Evolutionary conservation across 2,797 vertebrate species (phyloP).

Genomic region (Premnoplex brunnescens): DNA sequence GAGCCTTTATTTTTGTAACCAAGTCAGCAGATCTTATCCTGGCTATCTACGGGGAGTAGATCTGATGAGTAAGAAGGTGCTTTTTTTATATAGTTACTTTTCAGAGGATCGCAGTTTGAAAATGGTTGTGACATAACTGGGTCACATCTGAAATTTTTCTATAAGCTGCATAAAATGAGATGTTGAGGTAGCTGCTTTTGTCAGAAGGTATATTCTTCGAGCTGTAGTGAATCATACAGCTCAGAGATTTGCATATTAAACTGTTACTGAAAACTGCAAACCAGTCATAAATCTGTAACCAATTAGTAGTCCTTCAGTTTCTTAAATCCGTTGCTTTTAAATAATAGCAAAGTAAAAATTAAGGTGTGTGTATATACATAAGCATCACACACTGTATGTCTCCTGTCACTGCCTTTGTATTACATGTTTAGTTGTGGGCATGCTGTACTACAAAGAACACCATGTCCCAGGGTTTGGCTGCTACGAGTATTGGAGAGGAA

Average conservation of each 20-base stretch:
- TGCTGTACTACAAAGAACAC: background rate
- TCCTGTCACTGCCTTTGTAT: background rate
- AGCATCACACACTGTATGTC: background rate
- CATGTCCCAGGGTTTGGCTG: background rate
- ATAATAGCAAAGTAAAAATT: background rate
- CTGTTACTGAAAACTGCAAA: background rate
- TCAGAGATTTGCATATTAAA: background rate
- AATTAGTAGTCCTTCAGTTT: background rate
- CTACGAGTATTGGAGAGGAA: background rate
- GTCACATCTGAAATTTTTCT: slow-evolving; percentile 57
- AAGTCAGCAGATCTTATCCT: slow-evolving; percentile 59
- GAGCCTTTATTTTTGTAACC: slow-evolving; percentile 47
- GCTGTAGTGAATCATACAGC: slow-evolving; percentile 8
- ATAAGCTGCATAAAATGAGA: slow-evolving; percentile 54
- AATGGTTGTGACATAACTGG: slow-evolving; percentile 63
- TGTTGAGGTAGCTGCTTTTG: slow-evolving; percentile 51
- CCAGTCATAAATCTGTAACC: background rate
- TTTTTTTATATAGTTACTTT: slow-evolving; percentile 48
- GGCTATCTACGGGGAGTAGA: slow-evolving; percentile 40
- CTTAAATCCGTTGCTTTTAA: background rate
- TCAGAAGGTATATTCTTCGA: slow-evolving; percentile 33
- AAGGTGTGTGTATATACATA: background rate
- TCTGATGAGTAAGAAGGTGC: slow-evolving; percentile 62
- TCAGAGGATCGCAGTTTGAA: slow-evolving; percentile 34
- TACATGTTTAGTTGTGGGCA: background rate